Conservation (phyloP, 2,113 vertebrate species). For the Onychorhynchus coronatus region DNA sequence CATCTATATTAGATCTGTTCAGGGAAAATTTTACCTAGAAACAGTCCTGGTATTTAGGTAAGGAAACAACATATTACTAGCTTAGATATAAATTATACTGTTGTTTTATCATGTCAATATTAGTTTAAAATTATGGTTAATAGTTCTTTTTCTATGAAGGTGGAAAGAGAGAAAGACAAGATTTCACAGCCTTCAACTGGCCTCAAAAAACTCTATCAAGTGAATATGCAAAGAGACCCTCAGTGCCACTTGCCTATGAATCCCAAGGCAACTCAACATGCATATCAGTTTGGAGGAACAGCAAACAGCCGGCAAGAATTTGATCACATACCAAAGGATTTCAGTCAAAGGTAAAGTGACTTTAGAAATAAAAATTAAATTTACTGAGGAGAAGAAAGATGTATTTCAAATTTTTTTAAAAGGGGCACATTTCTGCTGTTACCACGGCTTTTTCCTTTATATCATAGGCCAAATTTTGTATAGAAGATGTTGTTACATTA, state of each 20-base stretch:
- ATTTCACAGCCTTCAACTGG: slow-evolving; percentile 66
- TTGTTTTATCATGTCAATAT: not conserved
- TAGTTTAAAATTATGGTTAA: not conserved
- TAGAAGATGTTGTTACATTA: not conserved
- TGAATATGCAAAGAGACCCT: slow-evolving; percentile 37
- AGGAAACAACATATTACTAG: not conserved
- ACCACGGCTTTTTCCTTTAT: not conserved
- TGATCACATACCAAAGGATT: slow-evolving; percentile 76
- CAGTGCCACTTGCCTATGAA: slow-evolving; percentile 80
- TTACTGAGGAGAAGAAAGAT: not conserved
- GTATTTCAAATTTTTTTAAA: not conserved
- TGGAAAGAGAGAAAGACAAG: slow-evolving; percentile 77
- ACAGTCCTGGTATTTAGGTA: not conserved
- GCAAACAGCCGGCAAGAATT: slow-evolving; percentile 91
- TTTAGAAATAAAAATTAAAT: not conserved
- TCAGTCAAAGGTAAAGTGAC: slow-evolving; percentile 81
- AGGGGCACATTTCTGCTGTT: not conserved
- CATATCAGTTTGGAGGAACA: slow-evolving; percentile 84
- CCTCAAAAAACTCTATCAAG: slow-evolving; percentile 68
- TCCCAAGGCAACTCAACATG: slow-evolving; percentile 74
- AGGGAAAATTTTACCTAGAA: not conserved
- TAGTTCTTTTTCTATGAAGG: slow-evolving; percentile 67
- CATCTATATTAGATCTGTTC: not conserved
- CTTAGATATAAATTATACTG: not conserved
- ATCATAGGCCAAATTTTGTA: not conserved